A percentile compares a stretch with the other conserved stretches of the same genome.
Evolutionary conservation across 23 tunicate genomes (phyloP).

Genomic region (Clavelina lepadiformis): DNA sequence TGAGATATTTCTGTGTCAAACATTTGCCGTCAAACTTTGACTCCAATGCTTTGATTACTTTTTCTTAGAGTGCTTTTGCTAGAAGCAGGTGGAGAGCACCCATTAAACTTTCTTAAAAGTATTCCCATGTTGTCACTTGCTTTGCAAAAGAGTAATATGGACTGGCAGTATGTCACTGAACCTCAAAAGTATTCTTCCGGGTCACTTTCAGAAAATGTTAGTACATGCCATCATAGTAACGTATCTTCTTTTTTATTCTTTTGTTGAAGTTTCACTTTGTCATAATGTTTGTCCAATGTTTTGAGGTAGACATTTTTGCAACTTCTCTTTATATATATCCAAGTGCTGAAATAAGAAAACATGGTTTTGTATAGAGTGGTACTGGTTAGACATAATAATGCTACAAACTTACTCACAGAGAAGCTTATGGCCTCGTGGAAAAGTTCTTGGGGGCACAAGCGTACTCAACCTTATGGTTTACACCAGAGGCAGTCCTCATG

Average conservation of each 20-base stretch:
- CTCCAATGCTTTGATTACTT: too few species aligned
- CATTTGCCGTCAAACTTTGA: too few species aligned
- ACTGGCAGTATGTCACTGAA: conserved; percentile 37
- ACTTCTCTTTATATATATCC: too few species aligned
- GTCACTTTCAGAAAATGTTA: conserved; percentile 1
- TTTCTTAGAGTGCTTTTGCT: conserved; percentile 29
- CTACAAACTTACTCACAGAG: conserved; percentile 19
- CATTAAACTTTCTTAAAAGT: conserved; percentile 1
- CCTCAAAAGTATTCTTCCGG: conserved; percentile 24
- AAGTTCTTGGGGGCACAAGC: conserved; percentile 70
- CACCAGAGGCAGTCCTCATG: conserved; percentile 54
- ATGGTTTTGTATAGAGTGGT: too few species aligned
- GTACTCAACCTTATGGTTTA: conserved; percentile 55
- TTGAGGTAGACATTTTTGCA: background rate
- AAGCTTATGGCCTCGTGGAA: conserved; percentile 50
- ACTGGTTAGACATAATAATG: too few species aligned
- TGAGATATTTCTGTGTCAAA: too few species aligned
- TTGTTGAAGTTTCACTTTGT: too few species aligned
- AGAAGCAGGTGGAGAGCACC: conserved; percentile 44
- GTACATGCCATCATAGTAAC: too few species aligned
- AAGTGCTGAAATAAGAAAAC: too few species aligned
- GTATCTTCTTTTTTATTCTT: background rate
- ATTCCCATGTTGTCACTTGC: conserved; percentile 5
- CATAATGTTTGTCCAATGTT: background rate
- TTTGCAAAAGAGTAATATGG: background rate